Percentiles rank a stretch among this genome's conserved stretches.
Conservation (phyloP, 2,113 vertebrate species). For the Chiloscyllium plagiosum region DNA sequence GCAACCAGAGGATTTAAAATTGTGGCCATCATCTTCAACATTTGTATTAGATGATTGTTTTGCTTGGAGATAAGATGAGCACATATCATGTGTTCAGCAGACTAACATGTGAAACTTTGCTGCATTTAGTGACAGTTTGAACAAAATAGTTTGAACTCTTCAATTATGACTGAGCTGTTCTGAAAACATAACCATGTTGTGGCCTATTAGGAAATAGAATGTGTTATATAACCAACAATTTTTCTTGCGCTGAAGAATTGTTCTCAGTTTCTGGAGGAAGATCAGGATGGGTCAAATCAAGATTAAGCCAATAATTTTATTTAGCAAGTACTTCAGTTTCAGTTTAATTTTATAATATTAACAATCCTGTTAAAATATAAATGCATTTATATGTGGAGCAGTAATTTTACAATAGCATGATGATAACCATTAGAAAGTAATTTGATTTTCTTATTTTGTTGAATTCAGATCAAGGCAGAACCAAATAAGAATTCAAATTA, state of each 20-base stretch:
- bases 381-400: not conserved
- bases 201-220: not conserved
- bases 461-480: not conserved
- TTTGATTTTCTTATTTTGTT: not conserved
- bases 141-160: not conserved
- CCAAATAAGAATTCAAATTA: not conserved
- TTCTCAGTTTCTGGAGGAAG: not conserved
- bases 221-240: not conserved
- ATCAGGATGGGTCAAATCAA: not conserved
- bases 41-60: not conserved
- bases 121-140: not conserved
- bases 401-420: not conserved
- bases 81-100: not conserved
- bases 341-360: not conserved
- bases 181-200: not conserved
- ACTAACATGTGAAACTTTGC: not conserved
- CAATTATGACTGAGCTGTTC: not conserved
- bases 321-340: not conserved
- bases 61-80: not conserved
- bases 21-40: not conserved
- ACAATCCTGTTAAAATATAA: not conserved
- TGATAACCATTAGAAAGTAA: not conserved
- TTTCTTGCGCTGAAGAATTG: not conserved
- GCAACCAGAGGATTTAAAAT: not conserved
- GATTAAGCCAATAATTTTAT: not conserved